Evolutionary conservation across 2,113 vertebrate genomes (phyloP), one percentile per base, ranked within the genome.

Genomic region (Cervus canadensis): DNA sequence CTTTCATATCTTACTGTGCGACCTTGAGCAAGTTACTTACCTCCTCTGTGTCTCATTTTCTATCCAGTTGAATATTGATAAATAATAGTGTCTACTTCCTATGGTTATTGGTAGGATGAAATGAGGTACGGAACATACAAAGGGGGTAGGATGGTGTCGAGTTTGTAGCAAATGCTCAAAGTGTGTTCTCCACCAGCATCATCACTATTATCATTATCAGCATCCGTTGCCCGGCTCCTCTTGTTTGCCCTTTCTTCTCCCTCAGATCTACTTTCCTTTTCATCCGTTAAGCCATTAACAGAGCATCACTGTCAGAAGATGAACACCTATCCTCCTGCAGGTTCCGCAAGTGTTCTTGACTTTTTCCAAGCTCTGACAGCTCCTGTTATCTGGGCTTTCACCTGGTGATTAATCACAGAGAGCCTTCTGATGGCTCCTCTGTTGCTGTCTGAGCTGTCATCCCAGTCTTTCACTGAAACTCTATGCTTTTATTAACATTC

Each of bases 161-260:
- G 28, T 33, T 33, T 1, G 0, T 19, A 7, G 23, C 15, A 5
- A 2, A 5, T 13, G 17, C 33, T 71, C 25, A 2, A 1, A 7
- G 13, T 15, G 52, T 45, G 45, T 2, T 87, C 19, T 40, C 11
- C 48, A 40, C 26, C 2, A 0, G 3, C 28, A 14, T 40, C 62
- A 28, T 12, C 25, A 33, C 4, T 5, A 8, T 19, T 7, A 54
- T 82, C 64, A 3, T 28, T 0, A 26, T 23, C 48, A 48, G 11
- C 83, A 48, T 30, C 78, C 40, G 52, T 36, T 50, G 64, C n/a
- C 48, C 5, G 15, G 28, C 13, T 9, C 28, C 15, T 84, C 21
- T 48, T 21, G 26, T 45, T 26, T 23, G 81, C 36, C 25, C 45
- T 54, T 40, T 36, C 6, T 87, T 87, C 30, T 56, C 62, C 43